A percentile compares a stretch with the other conserved stretches of the same genome.
These are phyloP conservation scores for Cetoscarus ocellatus DNA, from an alignment of 2,797 vertebrate species.

Conservation along the genomic window DNA sequence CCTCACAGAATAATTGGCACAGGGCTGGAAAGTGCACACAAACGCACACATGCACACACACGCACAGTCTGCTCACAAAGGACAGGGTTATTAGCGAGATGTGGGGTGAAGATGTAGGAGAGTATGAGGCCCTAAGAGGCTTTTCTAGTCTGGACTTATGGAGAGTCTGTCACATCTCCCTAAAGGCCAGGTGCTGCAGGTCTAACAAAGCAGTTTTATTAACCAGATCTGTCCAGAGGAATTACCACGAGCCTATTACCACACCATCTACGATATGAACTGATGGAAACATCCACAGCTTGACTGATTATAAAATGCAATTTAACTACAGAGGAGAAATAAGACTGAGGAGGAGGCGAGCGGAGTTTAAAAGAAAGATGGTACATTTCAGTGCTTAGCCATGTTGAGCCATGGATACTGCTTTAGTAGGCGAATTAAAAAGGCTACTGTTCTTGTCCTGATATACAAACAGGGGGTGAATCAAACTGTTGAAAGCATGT, in stretches of 20 bases:
- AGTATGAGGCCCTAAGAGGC: slow-evolving; percentile 77
- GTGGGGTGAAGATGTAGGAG: slow-evolving; percentile 65
- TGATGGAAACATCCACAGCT: slow-evolving; percentile 49
- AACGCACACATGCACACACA: slow-evolving; percentile 22
- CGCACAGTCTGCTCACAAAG: slow-evolving; percentile 30
- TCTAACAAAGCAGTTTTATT: slow-evolving; percentile 77
- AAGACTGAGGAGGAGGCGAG: slow-evolving; percentile 22
- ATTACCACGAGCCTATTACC: slow-evolving; percentile 73
- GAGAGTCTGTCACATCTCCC: slow-evolving; percentile 79
- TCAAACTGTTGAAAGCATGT: too few relatives aligned
- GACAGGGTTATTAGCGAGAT: slow-evolving; percentile 67
- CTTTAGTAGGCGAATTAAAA: too few relatives aligned
- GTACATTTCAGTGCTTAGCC: too few relatives aligned
- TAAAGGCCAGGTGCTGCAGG: slow-evolving; percentile 71
- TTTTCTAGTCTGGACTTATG: slow-evolving; percentile 81
- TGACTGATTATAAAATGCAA: slow-evolving; percentile 55
- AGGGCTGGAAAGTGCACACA: slow-evolving; percentile 44
- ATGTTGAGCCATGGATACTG: too few relatives aligned
- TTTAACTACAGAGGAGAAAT: slow-evolving; percentile 21
- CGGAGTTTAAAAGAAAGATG: background rate
- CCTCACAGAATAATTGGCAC: slow-evolving; percentile 12
- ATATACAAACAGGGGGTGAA: too few relatives aligned
- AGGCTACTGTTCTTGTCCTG: too few relatives aligned
- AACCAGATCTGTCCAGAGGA: slow-evolving; percentile 71
- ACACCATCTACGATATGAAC: slow-evolving; percentile 62